A percentile compares a stretch with the other conserved stretches of the same genome.
These are phyloP conservation scores for Hystrix cristata DNA, from an alignment of 2,113 vertebrate genomes.

Conservation along the genomic window DNA sequence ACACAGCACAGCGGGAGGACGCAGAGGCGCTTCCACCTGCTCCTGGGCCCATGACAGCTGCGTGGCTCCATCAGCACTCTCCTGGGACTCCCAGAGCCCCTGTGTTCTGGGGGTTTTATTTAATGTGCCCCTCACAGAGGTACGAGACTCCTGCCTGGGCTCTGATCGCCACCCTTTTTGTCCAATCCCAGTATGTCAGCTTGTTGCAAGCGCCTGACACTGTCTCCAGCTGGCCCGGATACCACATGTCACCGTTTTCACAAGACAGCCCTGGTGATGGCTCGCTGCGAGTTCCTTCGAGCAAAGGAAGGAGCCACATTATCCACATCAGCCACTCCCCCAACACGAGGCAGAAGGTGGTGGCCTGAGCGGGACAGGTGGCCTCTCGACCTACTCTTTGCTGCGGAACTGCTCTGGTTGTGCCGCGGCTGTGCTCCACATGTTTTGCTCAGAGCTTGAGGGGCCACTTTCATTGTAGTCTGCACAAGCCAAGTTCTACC, in stretches of 20 bases:
- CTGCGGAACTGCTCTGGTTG: neutral
- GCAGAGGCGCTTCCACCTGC: neutral
- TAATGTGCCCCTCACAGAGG: neutral
- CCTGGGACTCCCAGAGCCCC: neutral
- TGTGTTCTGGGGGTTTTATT: neutral
- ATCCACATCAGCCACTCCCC: neutral
- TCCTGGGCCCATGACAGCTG: neutral
- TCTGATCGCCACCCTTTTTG: neutral
- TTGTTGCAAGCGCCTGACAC: constrained; percentile 23
- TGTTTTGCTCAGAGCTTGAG: neutral
- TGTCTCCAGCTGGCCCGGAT: constrained; percentile 32
- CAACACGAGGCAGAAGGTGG: neutral
- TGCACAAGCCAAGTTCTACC: neutral
- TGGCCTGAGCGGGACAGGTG: neutral
- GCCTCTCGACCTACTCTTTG: neutral
- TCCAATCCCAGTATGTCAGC: neutral
- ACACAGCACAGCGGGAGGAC: neutral
- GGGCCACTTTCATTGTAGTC: neutral
- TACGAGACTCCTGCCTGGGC: neutral
- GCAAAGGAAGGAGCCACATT: neutral
- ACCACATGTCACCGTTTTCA: neutral
- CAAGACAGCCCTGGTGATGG: neutral
- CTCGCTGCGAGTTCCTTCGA: neutral
- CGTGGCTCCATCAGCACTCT: neutral
- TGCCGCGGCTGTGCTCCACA: fast-evolving